Conservation (phyloP, 1,140 invertebrate genomes). For the Tyrophagus putrescentiae region DNA sequence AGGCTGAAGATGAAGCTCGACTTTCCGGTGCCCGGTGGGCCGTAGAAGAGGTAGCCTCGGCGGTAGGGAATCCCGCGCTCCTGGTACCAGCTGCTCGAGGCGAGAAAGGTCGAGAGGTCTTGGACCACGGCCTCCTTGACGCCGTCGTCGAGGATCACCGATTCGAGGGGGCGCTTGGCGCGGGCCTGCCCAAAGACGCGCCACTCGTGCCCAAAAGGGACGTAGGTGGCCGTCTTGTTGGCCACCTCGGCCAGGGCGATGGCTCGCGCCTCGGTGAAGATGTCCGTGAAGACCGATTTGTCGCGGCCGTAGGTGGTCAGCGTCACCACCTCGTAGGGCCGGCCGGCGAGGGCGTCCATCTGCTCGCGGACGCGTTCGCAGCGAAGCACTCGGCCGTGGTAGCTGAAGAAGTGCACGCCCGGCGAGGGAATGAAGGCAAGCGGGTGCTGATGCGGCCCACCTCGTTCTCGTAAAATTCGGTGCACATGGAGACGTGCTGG, state of each 20-base stretch:
- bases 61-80: conserved; percentile 59
- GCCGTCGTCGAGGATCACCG: conserved; percentile 73
- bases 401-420: conserved; percentile 68
- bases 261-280: conserved; percentile 84
- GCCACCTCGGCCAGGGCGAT: conserved; percentile 76
- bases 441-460: conserved; percentile 78
- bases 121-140: conserved; percentile 58
- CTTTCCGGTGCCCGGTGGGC: conserved; percentile 93
- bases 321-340: conserved; percentile 82
- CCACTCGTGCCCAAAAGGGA: conserved; percentile 87
- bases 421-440: conserved; percentile 91
- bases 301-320: conserved; percentile 76
- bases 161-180: conserved; percentile 63
- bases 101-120: conserved; percentile 84
- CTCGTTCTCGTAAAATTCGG: conserved; percentile 75
- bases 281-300: conserved; percentile 67
- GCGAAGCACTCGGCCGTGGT: conserved; percentile 68
- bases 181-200: conserved; percentile 81
- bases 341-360: conserved; percentile 75
- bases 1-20: conserved; percentile 89
- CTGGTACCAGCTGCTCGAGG: conserved; percentile 78
- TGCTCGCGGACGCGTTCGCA: conserved; percentile 84
- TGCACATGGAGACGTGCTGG: conserved; percentile 89
- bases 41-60: conserved; percentile 74
- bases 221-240: conserved; percentile 95